phyloP scores from a whole-genome alignment of 1,140 invertebrate species.

The Triops longicaudatus region DNA sequence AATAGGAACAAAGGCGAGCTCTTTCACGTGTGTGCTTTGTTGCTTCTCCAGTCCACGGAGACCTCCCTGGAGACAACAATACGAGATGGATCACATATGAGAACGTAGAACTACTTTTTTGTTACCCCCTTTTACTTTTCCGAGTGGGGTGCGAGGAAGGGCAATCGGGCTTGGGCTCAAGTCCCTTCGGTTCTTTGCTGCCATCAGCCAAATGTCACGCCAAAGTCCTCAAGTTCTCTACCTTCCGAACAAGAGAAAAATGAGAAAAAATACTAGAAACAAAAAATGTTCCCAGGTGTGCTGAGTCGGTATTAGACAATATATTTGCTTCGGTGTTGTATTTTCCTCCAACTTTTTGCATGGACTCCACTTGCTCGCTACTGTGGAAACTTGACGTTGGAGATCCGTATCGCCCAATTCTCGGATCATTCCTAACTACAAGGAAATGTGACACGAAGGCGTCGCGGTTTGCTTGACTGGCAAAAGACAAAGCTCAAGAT shows the following conservation, averaged over 20 bases:
- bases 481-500: constrained; percentile 3
- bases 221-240: constrained; percentile 11
- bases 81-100: constrained; percentile 15
- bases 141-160: background rate
- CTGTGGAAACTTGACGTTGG: background rate
- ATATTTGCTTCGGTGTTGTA: background rate
- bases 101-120: background rate
- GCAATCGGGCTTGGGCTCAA: background rate
- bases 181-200: background rate
- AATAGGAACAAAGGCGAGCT: constrained; percentile 1
- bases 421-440: background rate
- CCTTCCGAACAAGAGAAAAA: background rate
- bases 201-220: constrained; percentile 6
- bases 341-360: background rate
- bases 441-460: background rate
- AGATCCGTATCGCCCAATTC: constrained; percentile 14
- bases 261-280: background rate
- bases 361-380: background rate
- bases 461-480: background rate
- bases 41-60: background rate
- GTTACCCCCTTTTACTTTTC: background rate
- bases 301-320: background rate
- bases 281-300: constrained; percentile 6
- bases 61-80: constrained; percentile 14
- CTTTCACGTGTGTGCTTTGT: constrained; percentile 10